Percentiles rank a stretch among this genome's conserved stretches.
Conservation (phyloP, 2,888 invertebrate genomes). For the Graphium colonna region DNA sequence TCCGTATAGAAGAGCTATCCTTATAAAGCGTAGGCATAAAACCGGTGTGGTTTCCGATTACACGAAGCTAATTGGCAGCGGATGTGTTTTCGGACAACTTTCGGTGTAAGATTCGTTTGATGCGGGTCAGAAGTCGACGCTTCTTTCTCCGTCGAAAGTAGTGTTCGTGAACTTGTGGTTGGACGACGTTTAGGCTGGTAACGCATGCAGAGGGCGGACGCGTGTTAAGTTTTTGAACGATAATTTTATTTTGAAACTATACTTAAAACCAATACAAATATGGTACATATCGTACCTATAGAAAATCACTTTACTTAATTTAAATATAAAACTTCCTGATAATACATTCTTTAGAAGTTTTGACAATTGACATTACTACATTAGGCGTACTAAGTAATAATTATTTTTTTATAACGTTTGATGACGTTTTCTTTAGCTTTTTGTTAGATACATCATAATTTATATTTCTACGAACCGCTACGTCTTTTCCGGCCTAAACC, state of each 20-base stretch:
- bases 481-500: slow-evolving; percentile 22
- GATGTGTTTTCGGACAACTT: slow-evolving; percentile 27
- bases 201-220: slow-evolving; percentile 6
- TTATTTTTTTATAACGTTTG: no score
- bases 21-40: not conserved
- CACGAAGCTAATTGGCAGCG: slow-evolving; percentile 16
- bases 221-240: slow-evolving; percentile 29
- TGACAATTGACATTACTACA: no score
- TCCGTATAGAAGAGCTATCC: slow-evolving; percentile 2
- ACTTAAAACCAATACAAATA: no score
- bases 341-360: no score
- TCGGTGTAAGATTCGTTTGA: slow-evolving; percentile 31
- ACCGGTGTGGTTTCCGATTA: slow-evolving; percentile 3
- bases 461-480: no score
- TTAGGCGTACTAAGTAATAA: no score
- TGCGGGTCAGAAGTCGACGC: slow-evolving; percentile 52
- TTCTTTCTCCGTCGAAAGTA: slow-evolving; percentile 60
- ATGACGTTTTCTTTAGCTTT: no score
- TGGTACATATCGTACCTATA: no score
- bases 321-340: no score
- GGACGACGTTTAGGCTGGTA: slow-evolving; percentile 11
- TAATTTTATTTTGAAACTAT: no score
- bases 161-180: slow-evolving; percentile 53
- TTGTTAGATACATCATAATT: no score
- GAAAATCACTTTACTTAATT: no score